Base-by-base conservation (phyloP, 2,113 vertebrate species). In the Semnopithecus entellus region DNA sequence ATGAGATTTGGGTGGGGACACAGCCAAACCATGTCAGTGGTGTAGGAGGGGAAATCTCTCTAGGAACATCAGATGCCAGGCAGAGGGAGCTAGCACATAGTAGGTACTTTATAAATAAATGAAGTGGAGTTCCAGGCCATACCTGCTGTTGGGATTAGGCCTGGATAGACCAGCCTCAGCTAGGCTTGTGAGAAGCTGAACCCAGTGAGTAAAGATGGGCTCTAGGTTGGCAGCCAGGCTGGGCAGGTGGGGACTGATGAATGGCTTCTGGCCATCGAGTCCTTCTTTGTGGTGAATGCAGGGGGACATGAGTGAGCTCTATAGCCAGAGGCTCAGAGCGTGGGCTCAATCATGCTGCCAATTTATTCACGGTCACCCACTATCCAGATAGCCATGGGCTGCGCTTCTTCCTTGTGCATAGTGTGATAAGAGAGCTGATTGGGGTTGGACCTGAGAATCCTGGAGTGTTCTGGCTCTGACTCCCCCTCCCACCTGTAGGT, bases 351-450 rank as follows among this genome's bases (percentile, higher is more conserved):
- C 17, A 38, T 11, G 82, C 81, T 23, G 3, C n/a, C 32, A 8
- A 1, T 25, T 72, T 38, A 38, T 5, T 20, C 25, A 32, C 35
- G 13, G 30, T 17, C 43, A 2, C 12, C 17, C 3, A 50, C 5
- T 38, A 22, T 14, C 5, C 10, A 0, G 16, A 27, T 35, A 43
- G 59, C 57, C 16, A 14, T 0, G 0, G 16, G 38, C 73, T 80
- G 30, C 16, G 22, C 38, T 81, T 52, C 70, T 73, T 88, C 16
- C 20, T 8, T 4, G 11, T 0, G 8, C 20, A 0, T 35, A 38
- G 27, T n/a, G 12, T 4, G 9, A 64, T 18, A 84, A 59, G 45
- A 75, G 35, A n/a, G 70, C 76, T 14, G 52, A n/a, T 20, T 64
- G 84, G 35, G 25, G 72, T 80, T 9, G 23, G 11, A 20, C 2